Percentiles rank a stretch among this genome's conserved stretches.
Conservation (phyloP, 2,888 invertebrate genomes). For the Odontocerum albicorne region DNA sequence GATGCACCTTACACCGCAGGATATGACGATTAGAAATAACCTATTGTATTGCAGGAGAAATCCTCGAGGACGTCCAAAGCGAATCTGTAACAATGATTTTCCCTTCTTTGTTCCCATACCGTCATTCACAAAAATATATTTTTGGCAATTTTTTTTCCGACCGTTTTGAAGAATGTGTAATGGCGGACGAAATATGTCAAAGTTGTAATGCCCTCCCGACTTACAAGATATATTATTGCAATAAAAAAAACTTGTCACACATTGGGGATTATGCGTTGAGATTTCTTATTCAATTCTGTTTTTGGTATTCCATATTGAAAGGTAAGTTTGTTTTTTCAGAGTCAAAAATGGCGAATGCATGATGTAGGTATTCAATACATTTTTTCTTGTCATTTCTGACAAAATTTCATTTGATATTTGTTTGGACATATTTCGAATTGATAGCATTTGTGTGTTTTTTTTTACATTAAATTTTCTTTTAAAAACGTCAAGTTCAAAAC, state of each 20-base stretch:
- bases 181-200: slow-evolving; percentile 33
- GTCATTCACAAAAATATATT: slow-evolving; percentile 60
- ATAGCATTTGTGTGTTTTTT: too few relatives aligned
- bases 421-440: too few relatives aligned
- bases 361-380: too few relatives aligned
- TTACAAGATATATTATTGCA: slow-evolving; percentile 33
- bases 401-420: too few relatives aligned
- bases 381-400: too few relatives aligned
- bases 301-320: slow-evolving; percentile 1
- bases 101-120: slow-evolving; percentile 46
- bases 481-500: too few relatives aligned
- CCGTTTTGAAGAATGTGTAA: slow-evolving; percentile 20
- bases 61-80: slow-evolving; percentile 45
- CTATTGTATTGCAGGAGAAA: slow-evolving; percentile 58
- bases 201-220: slow-evolving; percentile 26
- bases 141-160: slow-evolving; percentile 36
- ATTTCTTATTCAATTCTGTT: slow-evolving; percentile 11
- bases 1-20: slow-evolving; percentile 51
- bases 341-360: slow-evolving; percentile 6
- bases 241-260: slow-evolving; percentile 22
- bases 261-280: slow-evolving; percentile 23
- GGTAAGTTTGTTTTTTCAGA: slow-evolving; percentile 8
- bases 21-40: slow-evolving; percentile 56
- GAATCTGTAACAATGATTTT: slow-evolving; percentile 26
- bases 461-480: too few relatives aligned